phyloP scores from a whole-genome alignment of 2,888 invertebrate genomes.

The Tinea trinotella region DNA sequence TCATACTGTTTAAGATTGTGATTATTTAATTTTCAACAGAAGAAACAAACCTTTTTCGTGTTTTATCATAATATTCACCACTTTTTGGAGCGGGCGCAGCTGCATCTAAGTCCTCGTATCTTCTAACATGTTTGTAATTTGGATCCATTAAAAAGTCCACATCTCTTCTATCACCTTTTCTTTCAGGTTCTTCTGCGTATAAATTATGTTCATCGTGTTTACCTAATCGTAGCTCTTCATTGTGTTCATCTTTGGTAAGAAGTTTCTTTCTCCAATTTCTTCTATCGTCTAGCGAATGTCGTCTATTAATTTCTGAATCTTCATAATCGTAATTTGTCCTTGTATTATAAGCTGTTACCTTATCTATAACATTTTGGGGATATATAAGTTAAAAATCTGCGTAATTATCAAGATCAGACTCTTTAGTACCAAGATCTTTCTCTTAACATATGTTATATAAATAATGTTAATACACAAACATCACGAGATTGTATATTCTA shows the following conservation, averaged over 20 bases:
- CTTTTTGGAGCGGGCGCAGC: neutral
- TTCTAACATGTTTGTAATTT: neutral
- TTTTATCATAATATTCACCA: constrained; percentile 13
- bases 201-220: constrained; percentile 1
- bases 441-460: too few relatives aligned
- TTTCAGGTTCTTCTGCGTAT: neutral
- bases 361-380: neutral
- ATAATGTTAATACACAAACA: too few relatives aligned
- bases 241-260: constrained; percentile 40
- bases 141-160: neutral
- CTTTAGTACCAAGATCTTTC: too few relatives aligned
- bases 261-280: constrained; percentile 55
- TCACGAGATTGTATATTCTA: too few relatives aligned
- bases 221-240: constrained; percentile 37
- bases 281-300: constrained; percentile 47
- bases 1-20: too few relatives aligned
- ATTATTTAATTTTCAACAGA: too few relatives aligned
- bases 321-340: constrained; percentile 38
- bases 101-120: constrained; percentile 1
- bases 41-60: constrained; percentile 2
- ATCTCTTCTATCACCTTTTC: neutral
- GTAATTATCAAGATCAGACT: too few relatives aligned
- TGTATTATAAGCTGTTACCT: constrained; percentile 7
- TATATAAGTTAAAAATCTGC: neutral
- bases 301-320: constrained; percentile 42